These are phyloP conservation scores for Chlorocebus sabaeus DNA, from an alignment of 2,113 vertebrate species.

Conservation along the genomic window DNA sequence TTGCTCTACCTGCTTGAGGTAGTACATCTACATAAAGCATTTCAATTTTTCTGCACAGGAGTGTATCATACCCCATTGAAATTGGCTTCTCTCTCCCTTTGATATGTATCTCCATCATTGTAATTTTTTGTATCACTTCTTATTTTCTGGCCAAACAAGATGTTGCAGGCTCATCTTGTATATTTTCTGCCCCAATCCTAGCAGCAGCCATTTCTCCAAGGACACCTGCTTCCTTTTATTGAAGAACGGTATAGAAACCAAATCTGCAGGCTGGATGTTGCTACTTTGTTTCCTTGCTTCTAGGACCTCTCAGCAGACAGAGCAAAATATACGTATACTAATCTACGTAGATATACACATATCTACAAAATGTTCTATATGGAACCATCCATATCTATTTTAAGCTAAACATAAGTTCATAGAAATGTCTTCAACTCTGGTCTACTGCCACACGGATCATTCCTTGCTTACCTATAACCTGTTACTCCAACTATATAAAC, in stretches of 20 bases:
- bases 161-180: neutral
- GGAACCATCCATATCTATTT: neutral
- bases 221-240: neutral
- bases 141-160: neutral
- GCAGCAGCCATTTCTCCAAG: neutral
- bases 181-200: neutral
- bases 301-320: neutral
- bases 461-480: neutral
- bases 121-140: neutral
- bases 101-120: neutral
- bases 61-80: neutral
- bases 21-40: neutral
- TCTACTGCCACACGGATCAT: neutral
- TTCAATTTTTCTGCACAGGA: neutral
- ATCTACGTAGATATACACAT: accelerated
- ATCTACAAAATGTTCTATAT: neutral
- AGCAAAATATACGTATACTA: neutral
- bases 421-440: neutral
- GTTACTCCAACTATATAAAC: neutral
- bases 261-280: neutral
- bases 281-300: neutral
- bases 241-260: neutral
- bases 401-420: neutral
- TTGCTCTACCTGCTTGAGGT: accelerated
- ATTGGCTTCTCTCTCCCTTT: neutral